Conservation (phyloP, 2,888 invertebrate species). For the Leucophenga maculata region DNA sequence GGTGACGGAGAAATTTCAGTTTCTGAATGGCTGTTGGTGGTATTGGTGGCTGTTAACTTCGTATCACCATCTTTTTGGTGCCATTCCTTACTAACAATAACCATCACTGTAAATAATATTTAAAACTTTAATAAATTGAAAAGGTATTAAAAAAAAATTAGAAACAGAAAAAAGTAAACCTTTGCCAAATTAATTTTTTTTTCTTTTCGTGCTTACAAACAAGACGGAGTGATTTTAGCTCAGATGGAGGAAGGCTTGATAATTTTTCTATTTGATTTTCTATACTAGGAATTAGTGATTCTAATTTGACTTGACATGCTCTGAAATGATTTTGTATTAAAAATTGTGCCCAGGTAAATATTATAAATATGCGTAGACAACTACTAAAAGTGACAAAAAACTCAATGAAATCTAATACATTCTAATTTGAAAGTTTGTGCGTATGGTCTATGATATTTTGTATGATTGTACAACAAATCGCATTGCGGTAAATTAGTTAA, state of each 20-base stretch:
- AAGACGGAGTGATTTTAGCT: not conserved
- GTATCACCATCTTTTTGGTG: constrained; percentile 60
- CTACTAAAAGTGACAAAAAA: too few relatives aligned
- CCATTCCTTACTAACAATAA: constrained; percentile 71
- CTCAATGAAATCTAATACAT: too few relatives aligned
- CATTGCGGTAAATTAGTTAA: too few relatives aligned
- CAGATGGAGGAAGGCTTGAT: too few relatives aligned
- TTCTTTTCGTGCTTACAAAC: not conserved
- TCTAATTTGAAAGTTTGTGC: too few relatives aligned
- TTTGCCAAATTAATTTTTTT: not conserved
- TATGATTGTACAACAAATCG: too few relatives aligned
- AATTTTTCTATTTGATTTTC: too few relatives aligned
- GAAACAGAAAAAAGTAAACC: not conserved
- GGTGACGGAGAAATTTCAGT: constrained; percentile 19
- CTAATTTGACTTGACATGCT: not conserved
- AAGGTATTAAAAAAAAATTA: not conserved
- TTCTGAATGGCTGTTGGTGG: not conserved
- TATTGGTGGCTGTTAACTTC: constrained; percentile 40
- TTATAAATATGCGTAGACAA: too few relatives aligned
- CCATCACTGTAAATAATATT: constrained; percentile 62
- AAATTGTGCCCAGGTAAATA: too few relatives aligned
- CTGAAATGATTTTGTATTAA: too few relatives aligned
- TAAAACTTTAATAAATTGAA: not conserved
- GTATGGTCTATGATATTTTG: too few relatives aligned
- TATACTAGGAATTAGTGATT: not conserved